Evolutionary conservation across 2,888 invertebrate species (phyloP), one percentile per base, ranked within the genome.

Genomic region (Acleris cristana): DNA sequence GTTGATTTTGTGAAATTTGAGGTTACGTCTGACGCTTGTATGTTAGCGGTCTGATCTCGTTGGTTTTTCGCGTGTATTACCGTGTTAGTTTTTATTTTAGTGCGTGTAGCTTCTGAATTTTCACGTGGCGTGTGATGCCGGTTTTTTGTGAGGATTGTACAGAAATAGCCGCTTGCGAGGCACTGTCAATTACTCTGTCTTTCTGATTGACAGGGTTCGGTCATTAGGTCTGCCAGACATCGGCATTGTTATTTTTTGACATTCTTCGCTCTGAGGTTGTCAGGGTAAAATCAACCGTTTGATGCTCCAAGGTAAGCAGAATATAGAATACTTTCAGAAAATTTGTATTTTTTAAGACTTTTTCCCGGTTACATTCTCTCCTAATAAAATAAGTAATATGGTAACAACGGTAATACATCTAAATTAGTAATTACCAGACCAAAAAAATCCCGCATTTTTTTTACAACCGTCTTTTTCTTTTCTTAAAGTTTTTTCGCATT

Each of bases 161-260:
- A 63, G 79, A 85, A 86, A 83, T 85, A 81, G 79, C 72, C 73
- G 71, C 69, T 66, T 74, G 76, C 80, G 84, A 82, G 86, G 82
- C 81, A 78, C 86, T 88, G 91, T 90, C 91, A 91, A 91, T 92
- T 90, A 91, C 82, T 86, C 40, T 12, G 40, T 40, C 40, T 12
- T 40, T 40, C 87, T 90, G 91, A 91, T 91, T 90, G 91, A 91
- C 90, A 89, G 79, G 82, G 81, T 79, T 83, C 79, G 86, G 88
- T 90, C 90, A 88, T 91, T 91, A 90, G 82, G 83, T 70, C 56
- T 71, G 71, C 61, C 67, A 72, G 73, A 49, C 55, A 54, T 59
- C 52, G 57, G 67, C 70, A 71, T 68, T 70, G 63, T 66, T 66
- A 66, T 66, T 62, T 63, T 48, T 54, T 63, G 62, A 61, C 34